Conservation (phyloP, 1,140 invertebrate species). For the Amphibalanus amphitrite region DNA sequence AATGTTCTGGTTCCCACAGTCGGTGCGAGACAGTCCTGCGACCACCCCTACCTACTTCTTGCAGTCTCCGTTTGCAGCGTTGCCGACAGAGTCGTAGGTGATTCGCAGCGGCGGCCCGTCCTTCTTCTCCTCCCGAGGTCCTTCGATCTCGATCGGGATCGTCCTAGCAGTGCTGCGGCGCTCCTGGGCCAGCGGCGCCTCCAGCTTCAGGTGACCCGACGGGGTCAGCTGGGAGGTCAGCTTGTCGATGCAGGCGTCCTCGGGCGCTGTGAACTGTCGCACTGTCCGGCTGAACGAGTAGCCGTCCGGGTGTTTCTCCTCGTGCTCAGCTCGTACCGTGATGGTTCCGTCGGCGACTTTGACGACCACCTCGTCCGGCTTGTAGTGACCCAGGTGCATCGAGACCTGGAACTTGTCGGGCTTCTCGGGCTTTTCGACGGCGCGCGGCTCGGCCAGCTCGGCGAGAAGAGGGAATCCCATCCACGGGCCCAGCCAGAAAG, state of each 20-base stretch:
- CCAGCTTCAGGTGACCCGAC: not conserved
- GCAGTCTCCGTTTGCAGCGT: too few species aligned
- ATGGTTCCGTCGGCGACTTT: slow-evolving; percentile 9
- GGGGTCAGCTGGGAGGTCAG: not conserved
- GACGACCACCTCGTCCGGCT: slow-evolving; percentile 12
- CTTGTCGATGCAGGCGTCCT: not conserved
- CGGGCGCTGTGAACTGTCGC: not conserved
- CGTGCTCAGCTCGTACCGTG: slow-evolving; percentile 10
- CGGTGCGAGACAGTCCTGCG: too few species aligned
- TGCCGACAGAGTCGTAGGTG: too few species aligned
- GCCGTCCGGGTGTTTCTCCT: slow-evolving; percentile 10
- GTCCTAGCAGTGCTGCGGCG: too few species aligned
- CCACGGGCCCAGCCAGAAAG: too few species aligned
- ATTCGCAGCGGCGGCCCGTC: too few species aligned
- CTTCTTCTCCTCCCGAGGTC: too few species aligned
- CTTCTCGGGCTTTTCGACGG: not conserved
- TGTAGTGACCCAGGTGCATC: slow-evolving; percentile 10
- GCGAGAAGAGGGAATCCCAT: too few species aligned
- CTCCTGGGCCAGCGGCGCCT: not conserved
- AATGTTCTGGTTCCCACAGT: too few species aligned
- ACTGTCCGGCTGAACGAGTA: not conserved
- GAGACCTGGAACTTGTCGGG: slow-evolving; percentile 10
- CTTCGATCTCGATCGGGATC: too few species aligned
- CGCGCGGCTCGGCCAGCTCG: too few species aligned
- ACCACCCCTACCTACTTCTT: too few species aligned